A percentile compares a stretch with the other conserved stretches of the same genome.
Conservation (phyloP, 2,888 invertebrate species). For the Eristalis intricaria region DNA sequence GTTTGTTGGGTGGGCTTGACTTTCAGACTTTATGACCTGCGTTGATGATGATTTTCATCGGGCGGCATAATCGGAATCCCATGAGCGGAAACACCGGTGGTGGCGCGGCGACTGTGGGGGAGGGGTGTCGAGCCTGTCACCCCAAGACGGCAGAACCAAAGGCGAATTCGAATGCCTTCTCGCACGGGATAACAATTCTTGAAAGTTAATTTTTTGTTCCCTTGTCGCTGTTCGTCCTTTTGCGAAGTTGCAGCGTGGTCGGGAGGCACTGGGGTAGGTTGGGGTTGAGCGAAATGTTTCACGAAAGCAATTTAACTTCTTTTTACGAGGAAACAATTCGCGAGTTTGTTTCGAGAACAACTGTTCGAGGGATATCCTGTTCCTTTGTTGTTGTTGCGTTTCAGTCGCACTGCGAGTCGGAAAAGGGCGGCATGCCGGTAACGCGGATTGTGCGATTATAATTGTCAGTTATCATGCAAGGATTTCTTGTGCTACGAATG, state of each 20-base stretch:
- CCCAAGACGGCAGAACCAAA: slow-evolving; percentile 33
- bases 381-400: background rate
- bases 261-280: background rate
- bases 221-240: slow-evolving; percentile 2
- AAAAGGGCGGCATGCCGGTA: background rate
- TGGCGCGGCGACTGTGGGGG: background rate
- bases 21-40: slow-evolving; percentile 35
- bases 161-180: background rate
- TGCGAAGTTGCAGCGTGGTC: background rate
- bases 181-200: background rate
- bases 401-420: background rate
- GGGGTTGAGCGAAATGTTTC: slow-evolving; percentile 23
- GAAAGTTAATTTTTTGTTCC: background rate
- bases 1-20: background rate
- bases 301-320: slow-evolving; percentile 68
- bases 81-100: slow-evolving; percentile 15
- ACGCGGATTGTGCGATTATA: slow-evolving; percentile 46
- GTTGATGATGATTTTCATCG: slow-evolving; percentile 41
- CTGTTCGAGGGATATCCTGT: slow-evolving; percentile 12
- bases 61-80: slow-evolving; percentile 31
- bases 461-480: slow-evolving; percentile 62
- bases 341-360: slow-evolving; percentile 19
- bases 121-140: slow-evolving; percentile 35
- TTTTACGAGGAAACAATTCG: slow-evolving; percentile 56
- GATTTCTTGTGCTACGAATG: slow-evolving; percentile 4